These are phyloP conservation scores for Plestiodon gilberti DNA, from an alignment of 2,113 vertebrate genomes.

Conservation along the genomic window DNA sequence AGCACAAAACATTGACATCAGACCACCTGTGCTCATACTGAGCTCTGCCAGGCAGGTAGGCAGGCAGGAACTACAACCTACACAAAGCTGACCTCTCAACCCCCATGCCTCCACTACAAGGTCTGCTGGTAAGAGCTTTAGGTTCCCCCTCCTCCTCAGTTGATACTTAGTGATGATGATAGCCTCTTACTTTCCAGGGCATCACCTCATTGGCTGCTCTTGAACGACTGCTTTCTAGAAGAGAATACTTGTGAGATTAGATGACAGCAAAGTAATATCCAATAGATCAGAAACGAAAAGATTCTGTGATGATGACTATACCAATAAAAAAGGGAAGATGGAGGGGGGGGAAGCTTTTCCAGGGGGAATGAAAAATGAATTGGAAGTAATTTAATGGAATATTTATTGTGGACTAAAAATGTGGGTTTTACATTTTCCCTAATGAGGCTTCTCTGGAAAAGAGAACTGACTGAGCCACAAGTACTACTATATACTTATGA, in stretches of 20 bases:
- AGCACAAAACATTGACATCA: too few species aligned
- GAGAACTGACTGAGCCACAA: constrained; percentile 45
- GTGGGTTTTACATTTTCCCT: constrained; percentile 47
- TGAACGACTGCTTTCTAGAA: constrained; percentile 27
- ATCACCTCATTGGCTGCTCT: neutral
- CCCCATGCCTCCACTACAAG: neutral
- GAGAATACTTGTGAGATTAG: constrained; percentile 46
- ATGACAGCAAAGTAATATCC: constrained; percentile 26
- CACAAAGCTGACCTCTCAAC: neutral
- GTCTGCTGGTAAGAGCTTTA: neutral
- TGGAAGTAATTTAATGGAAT: constrained; percentile 60
- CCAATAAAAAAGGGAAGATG: constrained; percentile 47
- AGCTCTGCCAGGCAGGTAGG: neutral
- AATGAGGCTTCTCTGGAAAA: constrained; percentile 31
- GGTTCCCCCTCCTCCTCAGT: too few species aligned
- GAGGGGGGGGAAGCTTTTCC: constrained; percentile 32
- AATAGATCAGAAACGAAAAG: constrained; percentile 48
- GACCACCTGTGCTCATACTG: too few species aligned
- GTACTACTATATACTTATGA: constrained; percentile 3
- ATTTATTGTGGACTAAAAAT: constrained; percentile 59
- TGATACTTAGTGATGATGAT: too few species aligned
- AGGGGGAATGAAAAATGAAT: constrained; percentile 43
- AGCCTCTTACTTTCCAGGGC: neutral
- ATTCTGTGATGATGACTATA: constrained; percentile 31
- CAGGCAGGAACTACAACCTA: neutral